A percentile compares a stretch with the other conserved stretches of the same genome.
These are phyloP conservation scores for Branchinecta lynchi DNA, from an alignment of 1,140 invertebrate species.

Conservation along the genomic window DNA sequence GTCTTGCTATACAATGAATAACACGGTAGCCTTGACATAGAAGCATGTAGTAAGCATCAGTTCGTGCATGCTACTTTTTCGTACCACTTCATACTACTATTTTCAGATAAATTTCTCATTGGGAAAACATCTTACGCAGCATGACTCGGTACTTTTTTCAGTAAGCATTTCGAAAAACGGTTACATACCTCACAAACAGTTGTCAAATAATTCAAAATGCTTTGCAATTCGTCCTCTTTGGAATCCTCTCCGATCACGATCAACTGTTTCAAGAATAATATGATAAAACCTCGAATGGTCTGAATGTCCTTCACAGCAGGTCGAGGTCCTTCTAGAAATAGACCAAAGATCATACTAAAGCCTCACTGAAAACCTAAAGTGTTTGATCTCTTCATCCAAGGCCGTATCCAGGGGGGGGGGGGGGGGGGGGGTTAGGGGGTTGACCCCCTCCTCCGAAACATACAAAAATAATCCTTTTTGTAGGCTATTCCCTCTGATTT, in stretches of 20 bases:
- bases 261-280: constrained; percentile 87
- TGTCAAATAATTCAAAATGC: constrained; percentile 92
- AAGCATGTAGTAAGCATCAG: no score
- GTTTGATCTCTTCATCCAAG: background rate
- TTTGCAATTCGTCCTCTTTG: constrained; percentile 95
- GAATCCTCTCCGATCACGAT: constrained; percentile 93
- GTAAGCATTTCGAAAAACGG: no score
- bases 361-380: background rate
- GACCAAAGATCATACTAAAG: constrained; percentile 12
- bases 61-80: no score
- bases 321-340: constrained; percentile 66
- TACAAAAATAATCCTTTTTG: no score
- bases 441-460: background rate
- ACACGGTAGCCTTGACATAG: no score
- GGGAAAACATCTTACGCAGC: no score
- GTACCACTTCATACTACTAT: no score
- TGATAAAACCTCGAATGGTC: constrained; percentile 81
- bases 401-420: background rate
- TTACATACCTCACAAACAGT: constrained; percentile 75
- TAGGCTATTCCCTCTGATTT: no score
- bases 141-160: no score
- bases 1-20: no score
- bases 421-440: background rate
- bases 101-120: no score
- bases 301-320: constrained; percentile 86